phyloP scores from a whole-genome alignment of 2,797 vertebrate genomes.

The Halcyon badia region DNA sequence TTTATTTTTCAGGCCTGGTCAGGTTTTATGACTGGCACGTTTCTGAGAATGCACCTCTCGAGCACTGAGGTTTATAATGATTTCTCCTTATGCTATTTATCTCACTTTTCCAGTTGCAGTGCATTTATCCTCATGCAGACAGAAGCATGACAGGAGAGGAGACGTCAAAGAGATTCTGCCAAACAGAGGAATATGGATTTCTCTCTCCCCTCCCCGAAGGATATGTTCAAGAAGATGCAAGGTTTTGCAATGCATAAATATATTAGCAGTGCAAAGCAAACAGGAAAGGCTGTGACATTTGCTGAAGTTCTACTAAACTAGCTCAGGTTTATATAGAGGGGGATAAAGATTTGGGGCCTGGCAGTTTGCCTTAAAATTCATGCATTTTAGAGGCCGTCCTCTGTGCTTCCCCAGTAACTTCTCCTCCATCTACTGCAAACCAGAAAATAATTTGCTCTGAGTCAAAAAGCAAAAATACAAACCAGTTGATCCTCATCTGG shows the following conservation, averaged over 20 bases:
- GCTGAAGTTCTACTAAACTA: neutral
- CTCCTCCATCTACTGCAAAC: neutral
- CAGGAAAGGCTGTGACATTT: constrained; percentile 38
- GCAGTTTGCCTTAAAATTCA: neutral
- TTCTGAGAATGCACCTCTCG: constrained; percentile 28
- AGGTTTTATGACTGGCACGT: constrained; percentile 58
- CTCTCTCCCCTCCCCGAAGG: neutral
- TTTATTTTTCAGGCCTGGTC: constrained; percentile 66
- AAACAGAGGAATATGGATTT: constrained; percentile 60
- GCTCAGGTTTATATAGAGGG: neutral
- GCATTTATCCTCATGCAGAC: constrained; percentile 61
- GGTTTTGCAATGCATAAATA: constrained; percentile 20
- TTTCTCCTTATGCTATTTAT: constrained; percentile 70
- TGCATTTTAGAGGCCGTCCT: neutral
- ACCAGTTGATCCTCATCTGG: neutral
- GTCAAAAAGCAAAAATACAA: neutral
- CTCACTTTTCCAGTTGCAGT: constrained; percentile 72
- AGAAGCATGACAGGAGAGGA: constrained; percentile 63
- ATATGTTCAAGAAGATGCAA: constrained; percentile 64
- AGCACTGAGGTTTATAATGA: constrained; percentile 62
- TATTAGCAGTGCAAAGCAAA: constrained; percentile 47
- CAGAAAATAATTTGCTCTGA: neutral
- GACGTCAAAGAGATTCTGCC: constrained; percentile 68
- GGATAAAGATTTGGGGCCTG: neutral
- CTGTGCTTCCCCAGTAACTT: neutral